Evolutionary conservation across 2,113 vertebrate genomes (phyloP).

Genomic region (Larimichthys polyactis): DNA sequence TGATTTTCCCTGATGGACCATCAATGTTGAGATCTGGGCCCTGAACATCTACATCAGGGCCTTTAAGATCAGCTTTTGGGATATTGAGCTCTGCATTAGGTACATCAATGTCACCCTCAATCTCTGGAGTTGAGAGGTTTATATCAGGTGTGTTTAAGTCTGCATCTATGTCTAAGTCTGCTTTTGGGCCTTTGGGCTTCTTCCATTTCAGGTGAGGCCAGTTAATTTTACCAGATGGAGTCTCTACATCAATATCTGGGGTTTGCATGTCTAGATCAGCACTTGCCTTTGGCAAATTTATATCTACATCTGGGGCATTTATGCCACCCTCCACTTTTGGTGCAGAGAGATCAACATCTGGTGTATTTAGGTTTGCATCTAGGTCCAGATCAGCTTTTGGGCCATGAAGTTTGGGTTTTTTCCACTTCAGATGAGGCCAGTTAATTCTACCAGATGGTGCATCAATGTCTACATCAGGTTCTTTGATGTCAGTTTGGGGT

Average conservation of each 20-base stretch:
- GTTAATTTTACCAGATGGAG: conserved; percentile 63
- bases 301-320: conserved; percentile 57
- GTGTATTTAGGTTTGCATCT: conserved; percentile 57
- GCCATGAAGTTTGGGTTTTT: conserved; percentile 58
- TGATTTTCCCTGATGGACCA: conserved; percentile 60
- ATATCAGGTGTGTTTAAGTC: conserved; percentile 54
- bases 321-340: conserved; percentile 63
- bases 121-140: conserved; percentile 58
- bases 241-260: conserved; percentile 42
- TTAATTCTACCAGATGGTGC: conserved; percentile 66
- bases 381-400: conserved; percentile 56
- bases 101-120: conserved; percentile 62
- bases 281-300: conserved; percentile 52
- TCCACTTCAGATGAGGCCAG: conserved; percentile 70
- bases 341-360: conserved; percentile 56
- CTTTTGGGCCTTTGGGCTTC: conserved; percentile 63
- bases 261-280: conserved; percentile 50
- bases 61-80: conserved; percentile 58
- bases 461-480: conserved; percentile 62
- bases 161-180: conserved; percentile 51
- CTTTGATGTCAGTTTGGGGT: conserved; percentile 65
- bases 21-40: conserved; percentile 62
- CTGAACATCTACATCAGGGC: conserved; percentile 55
- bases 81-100: conserved; percentile 69
- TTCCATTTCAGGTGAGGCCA: conserved; percentile 73